Base-by-base conservation (phyloP, 2,797 vertebrate species). In the Gymnothorax javanicus region DNA sequence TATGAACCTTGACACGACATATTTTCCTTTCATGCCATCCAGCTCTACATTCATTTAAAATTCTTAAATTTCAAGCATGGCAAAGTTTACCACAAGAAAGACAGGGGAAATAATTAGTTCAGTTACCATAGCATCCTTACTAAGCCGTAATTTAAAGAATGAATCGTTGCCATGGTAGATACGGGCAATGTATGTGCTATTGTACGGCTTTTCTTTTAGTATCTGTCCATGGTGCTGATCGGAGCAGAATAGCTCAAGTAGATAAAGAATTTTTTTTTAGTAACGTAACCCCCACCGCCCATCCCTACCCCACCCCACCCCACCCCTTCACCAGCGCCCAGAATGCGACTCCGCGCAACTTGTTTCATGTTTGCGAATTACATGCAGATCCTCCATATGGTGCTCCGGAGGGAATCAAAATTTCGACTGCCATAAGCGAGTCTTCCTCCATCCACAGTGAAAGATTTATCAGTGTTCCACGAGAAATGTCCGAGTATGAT, bases 361-460 rank as follows among this genome's bases (percentile, higher is more conserved):
- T 71, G 69, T 71, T 27, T 43, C 17, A 43, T 77, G 15, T 27
- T 85, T 57, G 6, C 50, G 23, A 85, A 58, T 87, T 77, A 58
- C 67, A 33, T 79, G 90, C 91, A 96, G 95, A 93, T 81, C 93
- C 94, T 81, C 89, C 92, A 86, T 83, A 92, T 79, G 90, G 91
- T 87, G 75, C 90, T 67, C 25, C 91, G 81, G 87, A 89, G 85
- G 90, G 88, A n/a, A 84, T 88, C 71, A 90, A 86, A 69, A 92
- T 91, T 79, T 62, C 91, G 89, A 95, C 94, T n/a, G 92, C 93
- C 3, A 86, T 94, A 89, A 95, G 94, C 15, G 92, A 92, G 75
- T 95, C 93, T 0, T 95, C 92, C 25, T 95, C 96, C 59, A 93
- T 93, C 69, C 93, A 94, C 86, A 96, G 94, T 77, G 96, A 95